phyloP scores from a whole-genome alignment of 2,113 vertebrate species.

The Pterophyllum scalare region DNA sequence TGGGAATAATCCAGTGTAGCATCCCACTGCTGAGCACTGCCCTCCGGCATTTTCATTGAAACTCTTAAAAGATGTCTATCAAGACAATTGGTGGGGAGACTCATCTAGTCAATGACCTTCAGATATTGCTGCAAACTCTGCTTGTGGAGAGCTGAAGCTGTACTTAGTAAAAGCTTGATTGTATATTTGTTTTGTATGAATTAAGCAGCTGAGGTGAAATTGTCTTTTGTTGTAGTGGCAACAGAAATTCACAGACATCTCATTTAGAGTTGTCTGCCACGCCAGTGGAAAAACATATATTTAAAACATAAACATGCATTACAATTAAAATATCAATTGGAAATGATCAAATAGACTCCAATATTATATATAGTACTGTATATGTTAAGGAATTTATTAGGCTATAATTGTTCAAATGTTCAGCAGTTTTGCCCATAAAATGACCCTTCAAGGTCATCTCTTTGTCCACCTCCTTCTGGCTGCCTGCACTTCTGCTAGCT shows the following conservation, averaged over 20 bases:
- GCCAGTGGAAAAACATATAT: not conserved
- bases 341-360: not conserved
- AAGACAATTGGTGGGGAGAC: not conserved
- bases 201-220: not conserved
- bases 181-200: not conserved
- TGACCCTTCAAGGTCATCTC: no score
- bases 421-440: no score
- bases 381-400: not conserved
- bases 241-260: not conserved
- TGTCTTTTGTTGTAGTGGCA: not conserved
- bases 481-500: no score
- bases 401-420: not conserved
- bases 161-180: not conserved
- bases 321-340: not conserved
- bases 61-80: not conserved
- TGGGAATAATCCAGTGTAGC: constrained; percentile 15
- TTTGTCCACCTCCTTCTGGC: no score
- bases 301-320: not conserved
- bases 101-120: not conserved
- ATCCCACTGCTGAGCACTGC: not conserved
- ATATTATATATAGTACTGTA: not conserved
- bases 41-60: not conserved
- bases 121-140: not conserved
- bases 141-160: not conserved
- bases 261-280: not conserved